Base-by-base conservation (phyloP, 2,888 invertebrate genomes). In the Tinea trinotella region DNA sequence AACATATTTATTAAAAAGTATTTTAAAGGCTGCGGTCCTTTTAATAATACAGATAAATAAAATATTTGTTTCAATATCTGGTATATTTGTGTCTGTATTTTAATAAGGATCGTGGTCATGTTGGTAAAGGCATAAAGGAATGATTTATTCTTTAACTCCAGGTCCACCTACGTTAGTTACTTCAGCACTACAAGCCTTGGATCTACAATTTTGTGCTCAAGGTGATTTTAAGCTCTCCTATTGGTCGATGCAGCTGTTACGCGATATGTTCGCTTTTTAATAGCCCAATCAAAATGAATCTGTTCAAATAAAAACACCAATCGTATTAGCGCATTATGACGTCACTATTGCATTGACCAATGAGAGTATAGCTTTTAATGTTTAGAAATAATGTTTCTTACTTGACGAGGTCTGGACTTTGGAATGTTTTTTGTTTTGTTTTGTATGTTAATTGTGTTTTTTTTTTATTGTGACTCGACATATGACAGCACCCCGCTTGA, bases 111-210 rank as follows among this genome's bases (percentile, higher is more conserved):
- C n/a, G n/a, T n/a, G 7, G 7, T n/a, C 30, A 7, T 30, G 30
- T 10, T 10, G 30, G 30, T 30, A 30, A 30, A 10, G 7, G n/a
- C n/a, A 24, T 24, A 12, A 7, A 40, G n/a, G 5, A 40, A 40
- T 40, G 40, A 13, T 40, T 40, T 46, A 3, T 46, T 52, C 3
- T 49, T 22, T 35, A 7, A 34, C 22, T 57, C 54, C 78, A 79
- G 81, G 81, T 78, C 79, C 81, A 58, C 81, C 85, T 65, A 83
- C 82, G 64, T 81, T 82, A 64, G 83, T 81, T 63, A 82, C 85
- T 68, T 79, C 85, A 67, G 84, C 86, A 59, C 80, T 85, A 59
- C 81, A 84, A 73, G 82, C 85, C 58, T 74, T 79, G 67, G 83
- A 79, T 73, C 76, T 81, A 57, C 82, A 80, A 73, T 83, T 78